Conservation (phyloP, 2,797 vertebrate species). For the Phoebastria nigripes region DNA sequence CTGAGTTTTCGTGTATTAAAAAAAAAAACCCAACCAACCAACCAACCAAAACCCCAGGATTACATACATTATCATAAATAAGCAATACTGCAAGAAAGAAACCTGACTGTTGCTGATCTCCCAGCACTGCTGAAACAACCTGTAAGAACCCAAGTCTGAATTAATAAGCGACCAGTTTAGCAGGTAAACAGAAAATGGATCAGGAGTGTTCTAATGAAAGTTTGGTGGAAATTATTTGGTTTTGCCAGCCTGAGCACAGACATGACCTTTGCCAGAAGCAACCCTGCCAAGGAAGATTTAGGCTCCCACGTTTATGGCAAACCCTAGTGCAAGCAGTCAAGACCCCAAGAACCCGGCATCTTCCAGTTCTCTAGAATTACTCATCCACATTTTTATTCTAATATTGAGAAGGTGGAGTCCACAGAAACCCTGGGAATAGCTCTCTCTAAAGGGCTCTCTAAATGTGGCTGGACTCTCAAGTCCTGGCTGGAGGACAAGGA, state of each 20-base stretch:
- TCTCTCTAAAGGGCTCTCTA: neutral
- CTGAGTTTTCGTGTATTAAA: neutral
- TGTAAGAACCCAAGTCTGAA: neutral
- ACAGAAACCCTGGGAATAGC: neutral
- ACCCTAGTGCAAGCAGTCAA: neutral
- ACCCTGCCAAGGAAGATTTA: neutral
- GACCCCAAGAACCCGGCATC: neutral
- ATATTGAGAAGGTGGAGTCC: neutral
- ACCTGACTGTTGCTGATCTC: neutral
- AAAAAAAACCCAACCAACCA: neutral
- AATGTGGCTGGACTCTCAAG: neutral
- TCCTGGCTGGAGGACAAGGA: neutral
- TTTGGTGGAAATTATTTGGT: neutral
- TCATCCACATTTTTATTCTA: neutral
- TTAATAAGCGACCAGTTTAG: neutral
- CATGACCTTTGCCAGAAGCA: neutral
- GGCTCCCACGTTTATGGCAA: neutral
- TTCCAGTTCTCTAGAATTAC: neutral
- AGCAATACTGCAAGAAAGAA: neutral
- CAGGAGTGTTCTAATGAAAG: neutral
- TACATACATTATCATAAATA: neutral
- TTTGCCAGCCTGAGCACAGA: neutral
- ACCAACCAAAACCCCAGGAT: neutral
- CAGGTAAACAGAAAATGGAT: neutral
- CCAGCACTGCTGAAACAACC: neutral